Evolutionary conservation across 2,797 vertebrate genomes (phyloP), one percentile per base, ranked within the genome.

Genomic region (Champsocephalus esox): DNA sequence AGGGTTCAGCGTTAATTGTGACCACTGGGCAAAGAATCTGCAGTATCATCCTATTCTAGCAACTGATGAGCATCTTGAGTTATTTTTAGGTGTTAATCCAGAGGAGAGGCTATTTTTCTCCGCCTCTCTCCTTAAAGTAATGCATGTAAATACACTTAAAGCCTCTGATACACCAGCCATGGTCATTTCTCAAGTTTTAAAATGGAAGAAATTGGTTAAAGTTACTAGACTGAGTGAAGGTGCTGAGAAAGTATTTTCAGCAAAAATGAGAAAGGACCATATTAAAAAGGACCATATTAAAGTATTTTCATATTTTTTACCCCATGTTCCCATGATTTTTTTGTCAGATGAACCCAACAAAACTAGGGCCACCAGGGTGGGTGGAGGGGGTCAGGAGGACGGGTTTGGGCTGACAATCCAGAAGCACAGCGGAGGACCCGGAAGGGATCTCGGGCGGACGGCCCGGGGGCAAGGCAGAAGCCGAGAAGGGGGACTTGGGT

Each of bases 1-100:
- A 89, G 56, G 85, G 71, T 75, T 92, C 87, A 92, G 87, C 88
- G 48, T 89, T 91, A 91, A 90, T 83, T 92, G 88, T 88, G 83
- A 91, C 87, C 85, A 84, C 77, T 66, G 77, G 88, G 85, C 82
- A 86, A 86, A 86, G 73, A 89, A 86, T 89, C 82, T 92, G 91
- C 89, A 89, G 85, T 80, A 80, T 89, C 90, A 92, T 92, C 82
- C 87, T 73, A 57, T 90, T 87, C 80, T 6, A 73, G 77, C 76
- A 81, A 85, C 81, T 87, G 82, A 90, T 87, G 80, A 89, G 85
- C 84, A 88, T 70, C 77, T 80, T 32, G 28, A 70, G 81, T 84
- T 91, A 87, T 87, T 89, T 92, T 88, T 83, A 88, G 86, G 73
- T 70, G 62, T 79, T 84, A 73, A 85, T 88, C 71, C 81, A 51